Percentiles rank a stretch among this genome's conserved stretches.
These are phyloP conservation scores for Priocnemis perturbator DNA, from an alignment of 2,888 invertebrate species.

Conservation along the genomic window DNA sequence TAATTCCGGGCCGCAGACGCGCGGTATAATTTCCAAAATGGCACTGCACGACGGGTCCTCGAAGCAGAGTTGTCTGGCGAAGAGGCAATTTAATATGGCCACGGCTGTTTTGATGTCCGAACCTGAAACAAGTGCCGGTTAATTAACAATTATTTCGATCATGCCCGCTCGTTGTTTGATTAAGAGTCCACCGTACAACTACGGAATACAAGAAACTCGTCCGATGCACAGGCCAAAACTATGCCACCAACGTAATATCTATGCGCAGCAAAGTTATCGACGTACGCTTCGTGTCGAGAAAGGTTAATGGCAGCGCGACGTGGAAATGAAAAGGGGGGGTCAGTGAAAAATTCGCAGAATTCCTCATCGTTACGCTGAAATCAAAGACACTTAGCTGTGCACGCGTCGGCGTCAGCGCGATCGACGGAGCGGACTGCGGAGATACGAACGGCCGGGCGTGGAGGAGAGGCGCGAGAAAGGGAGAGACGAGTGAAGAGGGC, in stretches of 20 bases:
- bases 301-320: too few relatives aligned
- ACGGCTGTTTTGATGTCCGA: conserved; percentile 87
- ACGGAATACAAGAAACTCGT: not conserved
- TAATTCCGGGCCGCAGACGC: conserved; percentile 93
- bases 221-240: too few relatives aligned
- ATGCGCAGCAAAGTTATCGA: too few relatives aligned
- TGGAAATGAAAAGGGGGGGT: too few relatives aligned
- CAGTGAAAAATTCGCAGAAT: not conserved
- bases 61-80: conserved; percentile 92
- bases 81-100: conserved; percentile 91
- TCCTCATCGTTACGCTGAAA: conserved; percentile 24
- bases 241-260: too few relatives aligned
- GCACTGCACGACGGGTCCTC: conserved; percentile 94
- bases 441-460: not conserved
- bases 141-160: conserved; percentile 1
- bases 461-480: conserved; percentile 1
- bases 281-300: too few relatives aligned
- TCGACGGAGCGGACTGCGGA: not conserved
- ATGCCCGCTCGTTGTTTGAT: conserved; percentile 5
- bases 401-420: not conserved
- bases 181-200: not conserved
- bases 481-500: not conserved
- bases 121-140: conserved; percentile 78
- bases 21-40: conserved; percentile 92
- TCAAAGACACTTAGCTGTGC: conserved; percentile 19